Percentiles rank a stretch among this genome's conserved stretches.
phyloP scores from a whole-genome alignment of 1,140 invertebrate species.

The Caenorhabditis briggsae region DNA sequence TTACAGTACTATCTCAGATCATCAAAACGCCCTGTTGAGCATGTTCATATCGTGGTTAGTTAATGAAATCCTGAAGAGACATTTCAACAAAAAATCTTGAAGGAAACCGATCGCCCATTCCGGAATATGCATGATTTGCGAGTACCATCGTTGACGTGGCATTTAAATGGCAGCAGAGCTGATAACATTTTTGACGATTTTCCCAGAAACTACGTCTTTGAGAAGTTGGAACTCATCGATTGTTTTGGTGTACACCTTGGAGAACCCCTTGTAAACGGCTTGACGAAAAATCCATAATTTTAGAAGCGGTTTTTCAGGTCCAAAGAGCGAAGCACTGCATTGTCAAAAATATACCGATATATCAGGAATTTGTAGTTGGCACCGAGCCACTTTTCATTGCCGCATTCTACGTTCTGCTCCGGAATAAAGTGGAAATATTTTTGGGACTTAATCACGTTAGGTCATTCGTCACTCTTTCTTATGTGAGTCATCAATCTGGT shows the following conservation, averaged over 20 bases:
- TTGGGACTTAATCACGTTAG: conserved; percentile 17
- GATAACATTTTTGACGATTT: not conserved
- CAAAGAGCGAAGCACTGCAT: not conserved
- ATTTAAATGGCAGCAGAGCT: not conserved
- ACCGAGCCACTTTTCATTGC: not conserved
- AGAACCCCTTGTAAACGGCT: not conserved
- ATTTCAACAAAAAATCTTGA: not conserved
- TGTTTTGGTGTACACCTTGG: not conserved
- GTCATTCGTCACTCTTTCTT: not conserved
- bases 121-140: not conserved
- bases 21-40: not conserved
- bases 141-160: not conserved
- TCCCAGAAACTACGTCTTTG: not conserved
- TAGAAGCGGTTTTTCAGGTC: not conserved
- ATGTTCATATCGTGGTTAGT: not conserved
- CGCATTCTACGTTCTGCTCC: not conserved
- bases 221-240: conserved; percentile 27
- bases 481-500: not conserved
- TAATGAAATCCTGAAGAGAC: not conserved
- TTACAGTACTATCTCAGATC: conserved; percentile 2
- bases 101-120: conserved; percentile 22
- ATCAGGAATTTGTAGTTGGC: not conserved
- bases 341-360: not conserved
- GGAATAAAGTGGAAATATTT: not conserved
- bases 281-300: too few species aligned